phyloP scores from a whole-genome alignment of 2,797 vertebrate genomes.

The Haliaeetus albicilla region DNA sequence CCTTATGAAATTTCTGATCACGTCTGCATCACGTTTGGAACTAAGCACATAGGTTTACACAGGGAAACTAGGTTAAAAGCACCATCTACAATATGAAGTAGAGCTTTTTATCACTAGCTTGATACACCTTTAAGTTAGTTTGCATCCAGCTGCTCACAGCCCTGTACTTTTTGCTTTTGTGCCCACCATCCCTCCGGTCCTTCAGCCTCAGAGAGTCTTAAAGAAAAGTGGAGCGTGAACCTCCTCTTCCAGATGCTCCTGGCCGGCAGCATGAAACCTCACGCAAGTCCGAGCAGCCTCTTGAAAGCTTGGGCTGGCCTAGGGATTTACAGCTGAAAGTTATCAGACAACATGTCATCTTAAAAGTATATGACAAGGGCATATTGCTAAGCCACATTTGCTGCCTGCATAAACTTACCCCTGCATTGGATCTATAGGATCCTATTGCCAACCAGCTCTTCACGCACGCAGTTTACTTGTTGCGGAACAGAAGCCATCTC shows the following conservation, averaged over 20 bases:
- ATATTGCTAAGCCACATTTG: neutral
- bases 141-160: neutral
- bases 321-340: neutral
- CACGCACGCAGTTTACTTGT: rapidly evolving
- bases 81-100: neutral
- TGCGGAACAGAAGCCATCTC: neutral
- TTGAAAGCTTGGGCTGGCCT: neutral
- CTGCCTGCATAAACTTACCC: neutral
- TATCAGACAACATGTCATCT: neutral
- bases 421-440: neutral
- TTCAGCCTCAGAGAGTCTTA: neutral
- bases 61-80: neutral
- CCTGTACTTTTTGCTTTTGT: neutral
- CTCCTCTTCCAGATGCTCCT: neutral
- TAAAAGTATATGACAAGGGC: neutral
- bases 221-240: neutral
- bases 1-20: neutral
- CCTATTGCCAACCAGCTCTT: neutral
- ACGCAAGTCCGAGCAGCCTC: neutral
- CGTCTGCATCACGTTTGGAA: neutral
- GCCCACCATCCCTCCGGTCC: neutral
- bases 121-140: neutral
- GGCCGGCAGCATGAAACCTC: neutral
- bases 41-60: neutral
- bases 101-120: neutral